Evolutionary conservation across 1,140 invertebrate species (phyloP).

Genomic region (Drosophila funebris): DNA sequence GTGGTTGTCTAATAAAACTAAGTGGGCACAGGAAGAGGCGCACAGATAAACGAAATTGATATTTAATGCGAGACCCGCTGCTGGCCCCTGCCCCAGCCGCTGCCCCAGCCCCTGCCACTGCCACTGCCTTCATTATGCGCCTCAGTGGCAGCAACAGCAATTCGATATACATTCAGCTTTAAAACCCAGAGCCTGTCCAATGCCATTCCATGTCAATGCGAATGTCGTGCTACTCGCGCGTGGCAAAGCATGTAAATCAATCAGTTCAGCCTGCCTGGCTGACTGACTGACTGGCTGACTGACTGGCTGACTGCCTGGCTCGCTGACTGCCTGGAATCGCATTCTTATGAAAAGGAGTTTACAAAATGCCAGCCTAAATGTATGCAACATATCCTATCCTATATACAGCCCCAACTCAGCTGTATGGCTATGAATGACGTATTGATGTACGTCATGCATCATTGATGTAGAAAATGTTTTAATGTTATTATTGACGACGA

Average conservation of each 20-base stretch:
- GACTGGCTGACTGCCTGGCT: too few relatives aligned
- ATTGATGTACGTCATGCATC: conserved; percentile 78
- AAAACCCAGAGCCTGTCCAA: conserved; percentile 46
- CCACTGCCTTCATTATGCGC: conserved; percentile 35
- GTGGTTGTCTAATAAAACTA: conserved; percentile 77
- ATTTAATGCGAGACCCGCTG: conserved; percentile 62
- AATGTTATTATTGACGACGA: conserved; percentile 71
- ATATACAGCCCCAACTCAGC: neutral
- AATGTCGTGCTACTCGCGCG: conserved; percentile 56
- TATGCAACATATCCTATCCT: conserved; percentile 40
- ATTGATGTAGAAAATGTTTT: conserved; percentile 80
- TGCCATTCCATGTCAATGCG: conserved; percentile 60
- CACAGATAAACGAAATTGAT: conserved; percentile 76
- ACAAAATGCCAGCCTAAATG: conserved; percentile 49
- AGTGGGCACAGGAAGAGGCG: conserved; percentile 58
- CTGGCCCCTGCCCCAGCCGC: neutral
- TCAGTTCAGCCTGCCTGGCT: conserved; percentile 57
- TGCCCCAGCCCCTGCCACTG: neutral
- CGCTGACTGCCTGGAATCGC: too few relatives aligned
- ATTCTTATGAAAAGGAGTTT: conserved; percentile 32
- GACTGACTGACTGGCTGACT: too few relatives aligned
- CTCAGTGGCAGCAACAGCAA: conserved; percentile 7
- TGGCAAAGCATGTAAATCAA: conserved; percentile 75
- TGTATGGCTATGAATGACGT: conserved; percentile 58
- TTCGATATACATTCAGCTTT: conserved; percentile 16